Evolutionary conservation across 2,888 invertebrate species (phyloP), one percentile per base, ranked within the genome.

Genomic region (Philonicus albiceps): DNA sequence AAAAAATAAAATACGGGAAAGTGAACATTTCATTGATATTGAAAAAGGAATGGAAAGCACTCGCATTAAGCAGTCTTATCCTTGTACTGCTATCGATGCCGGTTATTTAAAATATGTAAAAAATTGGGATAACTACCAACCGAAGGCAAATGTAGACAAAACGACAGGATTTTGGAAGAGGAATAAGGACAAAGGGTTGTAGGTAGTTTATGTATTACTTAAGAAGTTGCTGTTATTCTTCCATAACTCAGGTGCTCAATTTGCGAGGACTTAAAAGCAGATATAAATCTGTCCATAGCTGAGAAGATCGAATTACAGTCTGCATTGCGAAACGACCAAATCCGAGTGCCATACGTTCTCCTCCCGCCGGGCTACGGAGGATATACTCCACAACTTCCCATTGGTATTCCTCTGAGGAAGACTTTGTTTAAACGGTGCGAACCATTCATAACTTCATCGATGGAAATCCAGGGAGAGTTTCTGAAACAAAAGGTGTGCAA

Each of bases 351-450:
- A 2, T 89, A 86, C 86, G 73, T 88, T 4, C 31, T 88, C 11
- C 86, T 87, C 78, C 85, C 87, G 4, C 85, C 89, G 0, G 89
- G 88, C 4, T 89, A 89, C 81, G 84, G 87, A n/a, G 89, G 89
- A 0, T 88, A 88, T 85, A 78, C 87, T 4, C 89, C 89, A 1
- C 64, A 78, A 27, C 5, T 88, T 4, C 87, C 89, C 11, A 11
- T 76, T 13, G 88, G 89, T 0, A 87, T 89, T 73, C 76, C 40
- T 13, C 81, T 88, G 7, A 87, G 86, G 7, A 87, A 87, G 53
- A 88, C 84, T 8, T 74, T 80, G 34, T 88, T 89, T 34, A 86
- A 86, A 27, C 87, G 86, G 31, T 87, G 86, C n/a, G 89, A 88
- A 72, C 87, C 87, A 8, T 88, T 76, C 22, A 86, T 89, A 16